Evolutionary conservation across 2,888 invertebrate species (phyloP).

Genomic region (Ptilodon capucinus): DNA sequence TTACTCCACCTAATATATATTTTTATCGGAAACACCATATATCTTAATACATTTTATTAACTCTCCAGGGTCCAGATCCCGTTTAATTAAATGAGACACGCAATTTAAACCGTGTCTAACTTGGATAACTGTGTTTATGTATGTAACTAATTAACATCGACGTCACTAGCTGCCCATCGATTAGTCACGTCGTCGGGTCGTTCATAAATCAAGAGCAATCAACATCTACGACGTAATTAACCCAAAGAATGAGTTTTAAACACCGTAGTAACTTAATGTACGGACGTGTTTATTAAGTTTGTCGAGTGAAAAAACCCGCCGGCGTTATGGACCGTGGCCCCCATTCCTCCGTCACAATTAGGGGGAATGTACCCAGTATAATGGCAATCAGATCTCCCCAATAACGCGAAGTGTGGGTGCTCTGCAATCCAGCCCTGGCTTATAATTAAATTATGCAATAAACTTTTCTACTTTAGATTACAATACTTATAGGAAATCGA

Average conservation of each 20-base stretch:
- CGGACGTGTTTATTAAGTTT: too few species aligned
- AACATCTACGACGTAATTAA: not conserved
- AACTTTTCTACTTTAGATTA: constrained; percentile 9
- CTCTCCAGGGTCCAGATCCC: constrained; percentile 6
- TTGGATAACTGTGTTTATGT: constrained; percentile 22
- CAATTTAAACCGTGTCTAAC: constrained; percentile 23
- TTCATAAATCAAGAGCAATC: constrained; percentile 9
- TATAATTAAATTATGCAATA: not conserved
- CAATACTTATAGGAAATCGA: constrained; percentile 21
- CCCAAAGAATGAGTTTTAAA: not conserved
- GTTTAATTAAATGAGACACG: constrained; percentile 18
- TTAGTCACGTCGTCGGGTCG: constrained; percentile 5
- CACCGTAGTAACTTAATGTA: too few species aligned
- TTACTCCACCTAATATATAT: not conserved
- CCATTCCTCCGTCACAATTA: too few species aligned
- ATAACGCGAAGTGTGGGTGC: too few species aligned
- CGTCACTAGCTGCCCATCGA: constrained; percentile 16
- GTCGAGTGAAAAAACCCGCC: too few species aligned
- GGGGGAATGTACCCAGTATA: too few species aligned
- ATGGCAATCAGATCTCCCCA: too few species aligned
- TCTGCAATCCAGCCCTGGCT: too few species aligned
- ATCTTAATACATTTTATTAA: not conserved
- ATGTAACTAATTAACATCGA: constrained; percentile 23
- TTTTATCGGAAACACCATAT: not conserved
- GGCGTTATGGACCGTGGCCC: too few species aligned